These are phyloP conservation scores for Calliphora vomitoria DNA, from an alignment of 2,888 invertebrate species.

Conservation along the genomic window DNA sequence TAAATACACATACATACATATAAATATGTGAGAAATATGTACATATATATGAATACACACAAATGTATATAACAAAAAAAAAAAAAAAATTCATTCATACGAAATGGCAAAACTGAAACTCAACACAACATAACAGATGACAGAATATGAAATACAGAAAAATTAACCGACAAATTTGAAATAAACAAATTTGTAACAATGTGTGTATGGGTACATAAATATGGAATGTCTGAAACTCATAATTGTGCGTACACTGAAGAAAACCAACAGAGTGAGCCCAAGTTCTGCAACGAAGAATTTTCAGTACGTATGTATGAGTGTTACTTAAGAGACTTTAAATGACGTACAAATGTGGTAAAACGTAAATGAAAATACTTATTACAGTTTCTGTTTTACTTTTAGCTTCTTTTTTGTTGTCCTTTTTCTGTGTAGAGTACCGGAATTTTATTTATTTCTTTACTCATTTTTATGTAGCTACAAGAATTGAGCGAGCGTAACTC, in stretches of 20 bases:
- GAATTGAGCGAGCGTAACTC: constrained; percentile 53
- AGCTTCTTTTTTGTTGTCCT: constrained; percentile 11
- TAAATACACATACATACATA: background rate
- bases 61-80: background rate
- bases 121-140: constrained; percentile 18
- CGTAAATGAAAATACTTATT: constrained; percentile 24
- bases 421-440: constrained; percentile 52
- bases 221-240: constrained; percentile 24
- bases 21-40: background rate
- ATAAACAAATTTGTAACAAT: background rate
- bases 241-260: constrained; percentile 26
- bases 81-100: constrained; percentile 59
- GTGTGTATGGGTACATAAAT: no score
- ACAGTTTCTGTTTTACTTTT: constrained; percentile 1
- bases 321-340: constrained; percentile 46
- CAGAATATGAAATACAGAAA: constrained; percentile 3
- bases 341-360: constrained; percentile 51
- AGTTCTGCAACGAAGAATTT: background rate
- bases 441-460: constrained; percentile 55
- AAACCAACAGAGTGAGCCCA: background rate
- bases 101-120: constrained; percentile 38
- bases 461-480: constrained; percentile 18
- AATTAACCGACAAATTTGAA: constrained; percentile 37
- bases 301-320: background rate
- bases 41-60: background rate